Evolutionary conservation across 2,113 vertebrate species (phyloP).

Genomic region (Apeltes quadracus): DNA sequence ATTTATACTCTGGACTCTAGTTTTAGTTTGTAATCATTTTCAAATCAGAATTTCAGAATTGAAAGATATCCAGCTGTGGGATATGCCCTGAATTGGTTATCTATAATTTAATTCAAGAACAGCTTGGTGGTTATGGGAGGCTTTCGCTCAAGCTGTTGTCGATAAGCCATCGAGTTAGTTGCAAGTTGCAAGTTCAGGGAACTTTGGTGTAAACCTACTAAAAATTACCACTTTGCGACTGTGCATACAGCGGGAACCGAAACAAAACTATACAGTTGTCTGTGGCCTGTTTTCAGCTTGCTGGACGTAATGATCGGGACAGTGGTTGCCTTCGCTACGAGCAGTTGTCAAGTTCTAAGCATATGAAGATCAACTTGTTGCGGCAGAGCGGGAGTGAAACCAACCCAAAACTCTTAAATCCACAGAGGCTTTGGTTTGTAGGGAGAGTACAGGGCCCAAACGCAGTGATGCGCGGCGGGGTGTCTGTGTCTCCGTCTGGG

Average conservation of each 20-base stretch:
- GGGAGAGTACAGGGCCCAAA: slow-evolving; percentile 17
- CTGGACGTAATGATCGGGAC: neutral
- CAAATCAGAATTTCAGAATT: too few relatives aligned
- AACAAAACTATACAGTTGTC: neutral
- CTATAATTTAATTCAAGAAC: slow-evolving; percentile 10
- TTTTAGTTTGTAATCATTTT: slow-evolving; percentile 73
- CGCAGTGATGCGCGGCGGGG: slow-evolving; percentile 41
- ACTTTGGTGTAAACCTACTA: neutral
- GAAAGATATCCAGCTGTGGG: neutral
- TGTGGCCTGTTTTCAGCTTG: neutral
- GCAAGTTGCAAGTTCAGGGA: neutral
- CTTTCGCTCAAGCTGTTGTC: neutral
- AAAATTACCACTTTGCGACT: neutral
- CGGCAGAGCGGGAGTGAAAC: slow-evolving; percentile 21
- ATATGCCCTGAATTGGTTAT: neutral
- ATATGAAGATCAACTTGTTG: neutral
- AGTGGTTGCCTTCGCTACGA: neutral
- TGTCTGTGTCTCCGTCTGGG: slow-evolving; percentile 57
- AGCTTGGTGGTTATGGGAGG: neutral
- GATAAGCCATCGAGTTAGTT: neutral
- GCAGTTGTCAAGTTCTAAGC: slow-evolving; percentile 3
- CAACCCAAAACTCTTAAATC: slow-evolving; percentile 53
- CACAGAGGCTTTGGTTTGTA: slow-evolving; percentile 45
- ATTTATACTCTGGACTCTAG: slow-evolving; percentile 71
- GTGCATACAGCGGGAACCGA: neutral